Evolutionary conservation across 2,888 invertebrate genomes (phyloP), one percentile per base, ranked within the genome.

Genomic region (Dorcus hopei): DNA sequence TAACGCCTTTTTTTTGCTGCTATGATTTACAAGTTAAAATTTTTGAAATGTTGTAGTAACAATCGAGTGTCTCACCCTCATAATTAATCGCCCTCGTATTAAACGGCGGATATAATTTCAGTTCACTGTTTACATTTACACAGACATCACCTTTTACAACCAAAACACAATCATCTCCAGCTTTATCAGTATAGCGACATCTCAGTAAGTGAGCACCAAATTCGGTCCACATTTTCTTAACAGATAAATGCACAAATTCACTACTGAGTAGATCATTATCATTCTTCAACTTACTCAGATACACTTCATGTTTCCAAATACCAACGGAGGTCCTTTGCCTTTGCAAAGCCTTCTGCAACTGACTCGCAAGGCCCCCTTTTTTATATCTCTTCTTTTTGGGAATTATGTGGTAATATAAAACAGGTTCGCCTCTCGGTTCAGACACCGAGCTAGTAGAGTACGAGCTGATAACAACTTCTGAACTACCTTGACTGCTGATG

Each of bases 261-360:
- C 65, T 51, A 80, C 16, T 1, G 9, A 19, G 80, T 16, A 80
- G 74, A 1, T 79, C 63, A 65, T 81, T 80, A 64, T 76, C 79
- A 8, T 81, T 78, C 68, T 77, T 78, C 6, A 33, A 33, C 63
- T 72, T 76, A 1, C 81, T 82, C 61, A 81, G 71, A 72, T 76
- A 83, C 58, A 76, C 72, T 69, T 85, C 84, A 66, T 85, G 83
- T 70, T 81, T 79, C 83, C 84, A 84, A 53, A 84, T 74, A 38
- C 79, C 79, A 53, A 80, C 61, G 61, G 74, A 77, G 0, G 80
- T 77, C 55, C 74, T 80, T 69, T 81, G 81, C 70, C 80, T 80
- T 72, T 79, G 80, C 61, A 83, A 64, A 9, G 81, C 69, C 41
- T 66, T 71, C 65, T 79, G 76, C 16, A 84, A 67, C 40, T 81